phyloP scores from a whole-genome alignment of 2,113 vertebrate species.

The Dolichotis patagonum region DNA sequence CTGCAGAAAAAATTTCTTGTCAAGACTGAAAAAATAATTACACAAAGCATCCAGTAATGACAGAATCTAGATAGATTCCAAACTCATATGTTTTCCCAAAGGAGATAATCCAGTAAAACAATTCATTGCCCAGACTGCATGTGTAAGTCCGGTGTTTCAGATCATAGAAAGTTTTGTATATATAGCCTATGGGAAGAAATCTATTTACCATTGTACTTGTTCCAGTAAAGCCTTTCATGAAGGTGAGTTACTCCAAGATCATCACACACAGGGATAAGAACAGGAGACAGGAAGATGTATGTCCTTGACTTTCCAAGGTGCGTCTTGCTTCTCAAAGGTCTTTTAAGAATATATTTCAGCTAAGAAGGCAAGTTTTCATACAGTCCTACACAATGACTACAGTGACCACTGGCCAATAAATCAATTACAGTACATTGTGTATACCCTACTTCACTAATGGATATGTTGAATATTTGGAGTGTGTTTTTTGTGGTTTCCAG shows the following conservation, averaged over 20 bases:
- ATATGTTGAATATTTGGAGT: slow-evolving; percentile 83
- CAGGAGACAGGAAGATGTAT: slow-evolving; percentile 27
- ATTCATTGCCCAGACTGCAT: neutral
- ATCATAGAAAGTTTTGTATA: neutral
- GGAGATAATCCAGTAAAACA: slow-evolving; percentile 57
- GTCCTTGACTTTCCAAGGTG: neutral
- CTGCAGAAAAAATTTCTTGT: slow-evolving; percentile 77
- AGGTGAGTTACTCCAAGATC: neutral
- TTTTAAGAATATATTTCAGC: neutral
- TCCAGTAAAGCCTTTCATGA: neutral
- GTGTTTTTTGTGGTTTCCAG: slow-evolving; percentile 85
- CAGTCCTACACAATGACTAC: neutral
- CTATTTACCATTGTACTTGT: neutral
- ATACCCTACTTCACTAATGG: slow-evolving; percentile 81
- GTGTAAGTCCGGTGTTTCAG: slow-evolving; percentile 28
- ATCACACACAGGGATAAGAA: neutral
- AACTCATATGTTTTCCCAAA: slow-evolving; percentile 75
- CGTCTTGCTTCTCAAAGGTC: neutral
- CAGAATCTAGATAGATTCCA: slow-evolving; percentile 78
- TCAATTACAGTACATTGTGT: slow-evolving; percentile 71
- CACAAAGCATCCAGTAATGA: slow-evolving; percentile 82
- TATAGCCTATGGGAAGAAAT: neutral
- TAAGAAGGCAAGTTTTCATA: neutral
- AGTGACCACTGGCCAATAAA: slow-evolving; percentile 77
- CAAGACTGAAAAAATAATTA: slow-evolving; percentile 81